Percentiles rank a stretch among this genome's conserved stretches.
Conservation (phyloP, 2,113 vertebrate species). For the Peromyscus maniculatus region DNA sequence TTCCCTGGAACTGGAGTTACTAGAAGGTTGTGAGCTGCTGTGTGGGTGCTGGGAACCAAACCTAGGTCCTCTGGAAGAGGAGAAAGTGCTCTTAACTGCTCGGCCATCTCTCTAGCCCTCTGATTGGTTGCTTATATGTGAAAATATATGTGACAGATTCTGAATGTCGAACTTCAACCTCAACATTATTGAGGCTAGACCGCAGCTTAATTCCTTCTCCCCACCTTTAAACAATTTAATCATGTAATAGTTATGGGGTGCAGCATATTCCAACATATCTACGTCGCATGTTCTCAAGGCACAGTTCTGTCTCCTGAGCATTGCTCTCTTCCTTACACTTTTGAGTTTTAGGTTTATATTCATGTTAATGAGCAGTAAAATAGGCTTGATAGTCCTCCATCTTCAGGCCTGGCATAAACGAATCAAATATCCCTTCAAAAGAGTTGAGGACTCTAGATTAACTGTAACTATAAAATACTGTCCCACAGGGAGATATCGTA, state of each 20-base stretch:
- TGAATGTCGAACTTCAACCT: neutral
- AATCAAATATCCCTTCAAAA: constrained; percentile 11
- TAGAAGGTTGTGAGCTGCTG: neutral
- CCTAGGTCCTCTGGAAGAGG: neutral
- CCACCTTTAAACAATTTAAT: neutral
- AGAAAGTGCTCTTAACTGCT: neutral
- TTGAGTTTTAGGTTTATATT: constrained; percentile 38
- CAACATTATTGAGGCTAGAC: neutral
- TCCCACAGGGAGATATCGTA: neutral
- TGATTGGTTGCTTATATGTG: neutral
- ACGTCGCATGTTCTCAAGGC: neutral
- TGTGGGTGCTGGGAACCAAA: neutral
- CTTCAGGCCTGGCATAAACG: neutral
- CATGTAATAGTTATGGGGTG: neutral
- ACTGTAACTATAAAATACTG: neutral
- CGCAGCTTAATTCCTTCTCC: neutral
- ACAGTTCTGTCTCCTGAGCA: neutral
- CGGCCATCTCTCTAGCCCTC: neutral
- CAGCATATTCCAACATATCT: neutral
- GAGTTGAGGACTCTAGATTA: constrained; percentile 6
- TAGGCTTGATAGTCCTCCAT: neutral
- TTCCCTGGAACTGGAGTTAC: neutral
- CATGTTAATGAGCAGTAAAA: neutral
- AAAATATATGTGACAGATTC: neutral
- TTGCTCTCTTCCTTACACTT: neutral